Evolutionary conservation across 2,797 vertebrate species (phyloP).

Genomic region (Enteromius paludinosus): DNA sequence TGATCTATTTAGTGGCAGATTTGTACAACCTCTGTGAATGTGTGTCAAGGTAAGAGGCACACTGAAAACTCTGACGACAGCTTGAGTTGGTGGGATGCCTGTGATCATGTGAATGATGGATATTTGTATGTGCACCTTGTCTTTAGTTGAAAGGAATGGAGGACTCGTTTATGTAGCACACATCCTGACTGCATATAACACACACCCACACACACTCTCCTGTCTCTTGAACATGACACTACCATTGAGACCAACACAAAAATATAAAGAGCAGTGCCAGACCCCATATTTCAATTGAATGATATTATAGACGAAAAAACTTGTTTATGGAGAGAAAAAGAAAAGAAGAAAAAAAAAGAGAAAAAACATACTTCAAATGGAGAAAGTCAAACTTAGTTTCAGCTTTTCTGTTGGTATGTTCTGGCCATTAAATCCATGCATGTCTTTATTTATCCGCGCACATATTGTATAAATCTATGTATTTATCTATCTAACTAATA

Average conservation of each 20-base stretch:
- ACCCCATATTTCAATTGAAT: slow-evolving; percentile 12
- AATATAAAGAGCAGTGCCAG: slow-evolving; percentile 35
- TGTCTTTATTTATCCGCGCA: background rate
- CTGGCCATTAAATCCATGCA: background rate
- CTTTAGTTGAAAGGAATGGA: slow-evolving; percentile 66
- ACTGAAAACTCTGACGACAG: slow-evolving; percentile 36
- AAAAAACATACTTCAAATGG: background rate
- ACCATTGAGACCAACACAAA: slow-evolving; percentile 35
- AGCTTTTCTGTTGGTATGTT: background rate
- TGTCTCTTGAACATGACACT: slow-evolving; percentile 37
- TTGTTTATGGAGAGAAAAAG: background rate
- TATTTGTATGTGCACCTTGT: slow-evolving; percentile 68
- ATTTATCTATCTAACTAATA: too few species aligned
- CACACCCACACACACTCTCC: slow-evolving; percentile 41
- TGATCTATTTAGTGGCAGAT: slow-evolving; percentile 23
- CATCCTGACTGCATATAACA: slow-evolving; percentile 56
- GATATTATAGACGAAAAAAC: slow-evolving; percentile 22
- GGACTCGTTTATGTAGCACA: slow-evolving; percentile 62
- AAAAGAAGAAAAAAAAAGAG: background rate
- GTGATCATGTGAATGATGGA: slow-evolving; percentile 65
- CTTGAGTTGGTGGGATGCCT: slow-evolving; percentile 50
- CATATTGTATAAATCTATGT: background rate
- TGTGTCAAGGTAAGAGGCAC: slow-evolving; percentile 45
- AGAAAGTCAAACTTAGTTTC: background rate
- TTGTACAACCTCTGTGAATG: slow-evolving; percentile 37